Percentiles rank a stretch among this genome's conserved stretches.
Conservation (phyloP, 2,797 vertebrate genomes). For the Lepilemur septentrionalis region DNA sequence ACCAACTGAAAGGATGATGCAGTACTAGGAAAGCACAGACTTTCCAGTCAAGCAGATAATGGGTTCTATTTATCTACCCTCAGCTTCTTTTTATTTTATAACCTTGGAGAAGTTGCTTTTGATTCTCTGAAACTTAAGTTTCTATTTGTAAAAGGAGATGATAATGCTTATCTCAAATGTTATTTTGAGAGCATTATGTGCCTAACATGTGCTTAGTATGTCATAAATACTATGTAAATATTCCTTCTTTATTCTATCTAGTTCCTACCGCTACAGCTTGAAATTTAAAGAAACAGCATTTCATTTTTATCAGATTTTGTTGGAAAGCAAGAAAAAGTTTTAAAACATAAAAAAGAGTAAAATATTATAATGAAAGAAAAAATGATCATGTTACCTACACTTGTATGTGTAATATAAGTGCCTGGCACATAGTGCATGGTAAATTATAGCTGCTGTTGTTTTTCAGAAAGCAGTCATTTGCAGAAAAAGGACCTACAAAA, state of each 20-base stretch:
- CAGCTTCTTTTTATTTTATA: constrained; percentile 10
- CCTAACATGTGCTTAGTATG: neutral
- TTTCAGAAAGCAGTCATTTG: constrained; percentile 24
- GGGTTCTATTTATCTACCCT: constrained; percentile 3
- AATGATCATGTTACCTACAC: neutral
- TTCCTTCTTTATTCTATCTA: constrained; percentile 8
- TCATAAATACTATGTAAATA: neutral
- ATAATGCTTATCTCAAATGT: neutral
- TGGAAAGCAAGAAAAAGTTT: constrained; percentile 19
- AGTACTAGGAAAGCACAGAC: neutral
- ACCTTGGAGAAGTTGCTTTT: constrained; percentile 20
- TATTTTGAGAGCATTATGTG: neutral
- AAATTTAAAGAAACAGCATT: constrained; percentile 14
- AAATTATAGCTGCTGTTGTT: neutral
- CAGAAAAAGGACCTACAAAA: constrained; percentile 29
- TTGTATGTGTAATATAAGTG: neutral
- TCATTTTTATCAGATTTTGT: constrained; percentile 43
- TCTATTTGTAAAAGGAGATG: neutral
- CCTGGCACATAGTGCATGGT: neutral
- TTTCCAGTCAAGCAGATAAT: neutral
- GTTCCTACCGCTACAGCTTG: neutral
- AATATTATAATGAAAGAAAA: neutral
- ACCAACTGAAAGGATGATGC: neutral
- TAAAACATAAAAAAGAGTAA: neutral
- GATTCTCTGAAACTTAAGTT: neutral